These are phyloP conservation scores for Drosophila monieri DNA, from an alignment of 2,888 invertebrate genomes.

Conservation along the genomic window DNA sequence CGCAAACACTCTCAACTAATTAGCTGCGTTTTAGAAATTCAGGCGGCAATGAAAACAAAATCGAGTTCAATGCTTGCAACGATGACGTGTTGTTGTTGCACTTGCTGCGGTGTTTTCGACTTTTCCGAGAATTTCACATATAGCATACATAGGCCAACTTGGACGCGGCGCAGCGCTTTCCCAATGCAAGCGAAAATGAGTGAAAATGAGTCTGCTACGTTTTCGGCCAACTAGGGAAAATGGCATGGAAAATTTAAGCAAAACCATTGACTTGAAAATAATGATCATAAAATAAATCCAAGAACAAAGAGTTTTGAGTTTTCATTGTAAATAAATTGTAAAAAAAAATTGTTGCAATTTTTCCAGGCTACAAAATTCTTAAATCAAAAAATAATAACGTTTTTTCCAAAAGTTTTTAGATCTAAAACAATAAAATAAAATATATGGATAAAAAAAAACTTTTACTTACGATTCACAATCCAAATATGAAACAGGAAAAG, in stretches of 20 bases:
- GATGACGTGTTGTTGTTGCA: constrained; percentile 52
- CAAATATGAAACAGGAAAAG: no score
- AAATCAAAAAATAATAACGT: no score
- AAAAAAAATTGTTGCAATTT: no score
- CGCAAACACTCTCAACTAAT: constrained; percentile 77
- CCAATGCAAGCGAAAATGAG: constrained; percentile 49
- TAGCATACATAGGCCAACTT: constrained; percentile 36
- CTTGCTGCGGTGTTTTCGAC: constrained; percentile 54
- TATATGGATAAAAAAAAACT: not conserved
- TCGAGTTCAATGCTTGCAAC: constrained; percentile 79
- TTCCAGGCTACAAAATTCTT: no score
- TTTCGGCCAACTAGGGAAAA: constrained; percentile 55
- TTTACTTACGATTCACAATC: no score
- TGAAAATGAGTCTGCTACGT: constrained; percentile 61
- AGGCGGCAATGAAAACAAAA: constrained; percentile 80
- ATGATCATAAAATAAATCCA: constrained; percentile 12
- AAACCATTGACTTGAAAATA: not conserved
- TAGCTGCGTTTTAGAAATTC: constrained; percentile 80
- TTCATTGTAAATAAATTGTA: not conserved
- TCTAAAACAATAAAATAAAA: not conserved
- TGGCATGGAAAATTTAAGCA: constrained; percentile 16
- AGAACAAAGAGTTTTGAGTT: not conserved
- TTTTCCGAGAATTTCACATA: constrained; percentile 68
- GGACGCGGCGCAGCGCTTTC: constrained; percentile 64
- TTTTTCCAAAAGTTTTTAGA: no score